Conservation (phyloP, 2,888 invertebrate species). For the Hypomecis atomaria region DNA sequence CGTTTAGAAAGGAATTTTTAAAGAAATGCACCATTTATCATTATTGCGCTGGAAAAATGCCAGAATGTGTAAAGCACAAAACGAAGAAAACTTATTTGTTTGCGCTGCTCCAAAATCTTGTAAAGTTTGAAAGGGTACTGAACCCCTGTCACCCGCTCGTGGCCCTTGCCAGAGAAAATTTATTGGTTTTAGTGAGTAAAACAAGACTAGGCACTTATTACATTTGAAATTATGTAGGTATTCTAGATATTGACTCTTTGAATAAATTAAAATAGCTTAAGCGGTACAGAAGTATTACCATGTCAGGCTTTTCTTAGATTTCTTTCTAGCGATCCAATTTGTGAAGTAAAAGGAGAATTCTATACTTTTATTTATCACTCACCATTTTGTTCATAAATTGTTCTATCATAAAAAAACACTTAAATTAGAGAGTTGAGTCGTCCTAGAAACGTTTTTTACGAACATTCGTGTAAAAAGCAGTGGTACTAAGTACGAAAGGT, state of each 20-base stretch:
- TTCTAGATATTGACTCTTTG: background rate
- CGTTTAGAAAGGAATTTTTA: background rate
- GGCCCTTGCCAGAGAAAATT: constrained; percentile 5
- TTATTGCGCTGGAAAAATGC: constrained; percentile 3
- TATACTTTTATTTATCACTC: too few species aligned
- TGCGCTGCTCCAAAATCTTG: constrained; percentile 10
- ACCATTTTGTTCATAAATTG: too few species aligned
- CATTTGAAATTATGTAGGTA: constrained; percentile 1
- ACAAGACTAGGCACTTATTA: constrained; percentile 6
- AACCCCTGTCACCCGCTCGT: constrained; percentile 7
- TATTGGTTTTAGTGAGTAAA: constrained; percentile 7
- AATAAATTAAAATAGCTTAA: background rate
- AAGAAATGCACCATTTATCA: background rate
- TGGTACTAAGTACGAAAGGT: too few species aligned
- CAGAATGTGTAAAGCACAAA: background rate
- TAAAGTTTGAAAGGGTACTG: constrained; percentile 18
- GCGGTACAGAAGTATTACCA: too few species aligned
- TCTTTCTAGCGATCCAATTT: too few species aligned
- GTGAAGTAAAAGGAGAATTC: too few species aligned
- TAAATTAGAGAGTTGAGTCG: too few species aligned
- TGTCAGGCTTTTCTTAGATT: too few species aligned
- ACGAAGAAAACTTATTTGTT: constrained; percentile 16
- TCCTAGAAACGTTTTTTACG: too few species aligned
- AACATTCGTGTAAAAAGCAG: too few species aligned
- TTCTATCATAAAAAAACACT: too few species aligned